Conservation (phyloP, 2,797 vertebrate genomes). For the Halcyon smyrnensis region DNA sequence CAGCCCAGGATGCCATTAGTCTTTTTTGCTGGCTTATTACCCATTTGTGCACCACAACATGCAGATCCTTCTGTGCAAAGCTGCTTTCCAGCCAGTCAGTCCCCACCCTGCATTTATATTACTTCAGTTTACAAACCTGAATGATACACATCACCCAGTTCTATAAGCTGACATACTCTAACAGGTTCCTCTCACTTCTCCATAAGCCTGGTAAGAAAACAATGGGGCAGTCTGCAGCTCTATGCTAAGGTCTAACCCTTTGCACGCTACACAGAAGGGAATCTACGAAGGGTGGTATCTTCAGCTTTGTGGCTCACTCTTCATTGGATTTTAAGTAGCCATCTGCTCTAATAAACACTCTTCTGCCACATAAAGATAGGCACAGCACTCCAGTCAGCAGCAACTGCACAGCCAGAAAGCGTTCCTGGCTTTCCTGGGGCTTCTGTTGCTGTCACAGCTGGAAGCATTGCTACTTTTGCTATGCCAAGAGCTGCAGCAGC, state of each 20-base stretch:
- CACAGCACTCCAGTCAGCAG: not conserved
- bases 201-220: not conserved
- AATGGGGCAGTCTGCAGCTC: not conserved
- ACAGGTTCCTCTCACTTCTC: not conserved
- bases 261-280: not conserved
- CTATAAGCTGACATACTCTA: not conserved
- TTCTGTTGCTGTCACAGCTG: slow-evolving; percentile 36
- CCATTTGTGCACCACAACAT: not conserved
- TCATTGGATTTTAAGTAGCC: not conserved
- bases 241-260: not conserved
- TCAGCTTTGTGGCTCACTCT: not conserved
- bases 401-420: rapidly evolving
- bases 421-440: not conserved
- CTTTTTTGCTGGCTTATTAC: not conserved
- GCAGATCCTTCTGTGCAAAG: not conserved
- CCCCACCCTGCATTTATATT: not conserved
- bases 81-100: not conserved
- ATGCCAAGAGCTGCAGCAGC: slow-evolving; percentile 20
- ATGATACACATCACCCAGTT: not conserved
- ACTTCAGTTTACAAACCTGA: not conserved
- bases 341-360: not conserved
- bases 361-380: not conserved
- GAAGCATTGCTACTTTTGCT: not conserved
- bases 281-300: not conserved
- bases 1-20: rapidly evolving